These are phyloP conservation scores for Chrysemys picta DNA, from an alignment of 2,113 vertebrate species.

Conservation along the genomic window DNA sequence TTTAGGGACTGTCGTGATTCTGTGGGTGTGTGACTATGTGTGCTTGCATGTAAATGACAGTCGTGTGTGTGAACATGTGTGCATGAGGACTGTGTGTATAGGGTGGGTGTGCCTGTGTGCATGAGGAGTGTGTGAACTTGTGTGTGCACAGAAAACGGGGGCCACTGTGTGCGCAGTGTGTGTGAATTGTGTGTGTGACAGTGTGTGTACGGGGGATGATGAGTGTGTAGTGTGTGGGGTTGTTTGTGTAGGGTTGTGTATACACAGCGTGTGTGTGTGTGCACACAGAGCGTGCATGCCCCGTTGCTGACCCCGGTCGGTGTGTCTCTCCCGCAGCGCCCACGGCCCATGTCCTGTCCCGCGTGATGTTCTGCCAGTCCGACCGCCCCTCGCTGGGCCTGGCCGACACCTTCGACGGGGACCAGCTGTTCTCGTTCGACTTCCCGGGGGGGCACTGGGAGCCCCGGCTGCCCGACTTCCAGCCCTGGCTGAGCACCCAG, in stretches of 20 bases:
- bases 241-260: too few relatives aligned
- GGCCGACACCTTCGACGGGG: constrained; percentile 41
- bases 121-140: too few relatives aligned
- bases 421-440: constrained; percentile 70
- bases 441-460: constrained; percentile 29
- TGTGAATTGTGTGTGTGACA: too few relatives aligned
- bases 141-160: neutral
- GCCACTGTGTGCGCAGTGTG: too few relatives aligned
- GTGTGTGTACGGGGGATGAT: too few relatives aligned
- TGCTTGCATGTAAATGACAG: neutral
- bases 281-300: too few relatives aligned
- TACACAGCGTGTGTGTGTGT: too few relatives aligned
- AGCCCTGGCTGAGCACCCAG: constrained; percentile 17
- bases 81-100: too few relatives aligned
- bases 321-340: neutral
- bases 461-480: constrained; percentile 61
- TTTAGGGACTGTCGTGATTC: neutral
- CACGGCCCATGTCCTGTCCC: neutral
- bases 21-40: neutral
- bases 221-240: too few relatives aligned
- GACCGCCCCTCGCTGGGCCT: neutral
- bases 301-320: neutral
- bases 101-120: neutral
- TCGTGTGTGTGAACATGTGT: too few relatives aligned
- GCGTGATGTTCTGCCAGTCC: constrained; percentile 65